These are phyloP conservation scores for Caenorhabditis sulstoni DNA, from an alignment of 2,888 invertebrate genomes.

Conservation along the genomic window DNA sequence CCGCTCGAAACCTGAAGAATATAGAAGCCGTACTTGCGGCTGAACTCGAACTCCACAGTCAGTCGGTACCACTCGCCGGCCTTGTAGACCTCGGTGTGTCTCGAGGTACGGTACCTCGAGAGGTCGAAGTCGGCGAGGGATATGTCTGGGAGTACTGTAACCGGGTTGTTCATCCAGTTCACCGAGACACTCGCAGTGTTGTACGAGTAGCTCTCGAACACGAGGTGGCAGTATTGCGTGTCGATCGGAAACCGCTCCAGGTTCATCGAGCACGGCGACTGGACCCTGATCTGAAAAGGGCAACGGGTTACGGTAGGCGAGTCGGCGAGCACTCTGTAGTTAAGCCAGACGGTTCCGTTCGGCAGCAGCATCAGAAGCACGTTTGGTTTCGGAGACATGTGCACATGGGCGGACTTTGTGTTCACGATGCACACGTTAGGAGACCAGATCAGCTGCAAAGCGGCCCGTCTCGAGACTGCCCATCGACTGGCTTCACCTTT, in stretches of 20 bases:
- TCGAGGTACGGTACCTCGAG: conserved; percentile 59
- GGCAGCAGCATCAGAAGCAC: conserved; percentile 77
- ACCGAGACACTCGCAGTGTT: conserved; percentile 78
- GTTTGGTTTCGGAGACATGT: conserved; percentile 77
- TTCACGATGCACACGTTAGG: conserved; percentile 79
- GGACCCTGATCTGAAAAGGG: conserved; percentile 72
- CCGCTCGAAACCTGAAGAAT: conserved; percentile 75
- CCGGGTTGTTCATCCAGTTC: conserved; percentile 75
- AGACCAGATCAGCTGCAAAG: conserved; percentile 74
- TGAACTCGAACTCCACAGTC: conserved; percentile 75
- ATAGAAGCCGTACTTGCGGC: conserved; percentile 76
- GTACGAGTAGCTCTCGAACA: conserved; percentile 77
- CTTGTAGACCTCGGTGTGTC: conserved; percentile 74
- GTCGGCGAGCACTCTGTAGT: conserved; percentile 68
- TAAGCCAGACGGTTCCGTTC: conserved; percentile 79
- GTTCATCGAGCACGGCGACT: conserved; percentile 77
- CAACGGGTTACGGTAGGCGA: not conserved
- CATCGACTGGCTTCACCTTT: too few relatives aligned
- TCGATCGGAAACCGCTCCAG: conserved; percentile 77
- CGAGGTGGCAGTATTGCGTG: conserved; percentile 61
- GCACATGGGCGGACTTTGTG: conserved; percentile 73
- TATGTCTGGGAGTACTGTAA: conserved; percentile 72
- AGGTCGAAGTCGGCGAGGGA: conserved; percentile 74
- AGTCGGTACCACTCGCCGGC: conserved; percentile 79
- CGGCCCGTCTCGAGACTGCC: not conserved